Evolutionary conservation across 2,113 vertebrate species (phyloP).

Genomic region (Nothobranchius furzeri): DNA sequence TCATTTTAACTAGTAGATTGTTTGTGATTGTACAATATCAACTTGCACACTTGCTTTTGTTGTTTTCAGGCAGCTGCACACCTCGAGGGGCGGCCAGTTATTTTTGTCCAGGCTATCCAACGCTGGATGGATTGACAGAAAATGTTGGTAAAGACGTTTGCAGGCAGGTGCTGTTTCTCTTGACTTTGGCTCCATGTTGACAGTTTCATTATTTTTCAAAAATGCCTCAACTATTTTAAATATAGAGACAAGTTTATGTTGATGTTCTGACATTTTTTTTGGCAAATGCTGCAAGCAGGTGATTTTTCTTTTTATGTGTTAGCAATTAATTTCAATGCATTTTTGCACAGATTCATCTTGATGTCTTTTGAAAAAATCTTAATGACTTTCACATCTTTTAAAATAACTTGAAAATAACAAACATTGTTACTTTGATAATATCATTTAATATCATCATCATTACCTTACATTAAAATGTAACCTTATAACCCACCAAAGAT

Average conservation of each 20-base stretch:
- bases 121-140: neutral
- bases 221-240: neutral
- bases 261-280: neutral
- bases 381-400: neutral
- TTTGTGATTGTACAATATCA: neutral
- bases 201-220: conserved; percentile 2
- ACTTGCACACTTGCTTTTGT: neutral
- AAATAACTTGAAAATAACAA: too few relatives aligned
- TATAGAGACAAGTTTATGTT: neutral
- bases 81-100: neutral
- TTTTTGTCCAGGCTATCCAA: neutral
- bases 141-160: neutral
- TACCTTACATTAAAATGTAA: too few relatives aligned
- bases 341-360: neutral
- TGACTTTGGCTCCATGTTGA: neutral
- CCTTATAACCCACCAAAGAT: too few relatives aligned
- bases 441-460: too few relatives aligned
- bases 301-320: neutral
- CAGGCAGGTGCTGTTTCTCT: neutral
- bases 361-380: neutral
- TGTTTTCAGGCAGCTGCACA: neutral
- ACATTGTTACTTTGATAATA: too few relatives aligned
- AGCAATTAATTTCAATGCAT: neutral
- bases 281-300: neutral
- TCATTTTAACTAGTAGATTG: neutral